Base-by-base conservation (phyloP, 35 echinoderm and acorn worm species). In the Stichopus chloronotus region DNA sequence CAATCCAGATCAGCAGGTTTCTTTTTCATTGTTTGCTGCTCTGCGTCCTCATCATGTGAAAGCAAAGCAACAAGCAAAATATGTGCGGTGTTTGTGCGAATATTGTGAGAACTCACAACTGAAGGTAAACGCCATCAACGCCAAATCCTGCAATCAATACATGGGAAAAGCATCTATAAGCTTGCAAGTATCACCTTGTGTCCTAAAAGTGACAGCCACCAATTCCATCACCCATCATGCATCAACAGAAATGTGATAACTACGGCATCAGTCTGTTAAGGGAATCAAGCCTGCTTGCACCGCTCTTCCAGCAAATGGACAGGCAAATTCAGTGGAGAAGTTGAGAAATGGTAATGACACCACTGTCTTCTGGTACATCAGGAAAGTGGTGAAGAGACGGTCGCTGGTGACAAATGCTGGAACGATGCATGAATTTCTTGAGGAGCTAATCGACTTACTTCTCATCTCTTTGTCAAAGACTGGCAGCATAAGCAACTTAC, bases 401-500 rank as follows among this genome's bases (percentile, higher is more conserved):
- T 89, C 82, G 58, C 55, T 83, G 25, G 23, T 95, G n/a, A 21
- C 52, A 9, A 95, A 88, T 71, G 19, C 54, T 25, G 92, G 92
- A 72, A 92, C 79, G 5, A 43, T 87, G 6, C 3, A 25, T 43
- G 87, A 92, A 12, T 25, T 96, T 65, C 13, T 96, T 16, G 53
- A 65, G 3, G 89, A 97, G 20, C 91, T 97, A n/a, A 21, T 3
- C 93, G 87, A 55, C 93, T 93, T 83, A 68, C 72, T 61, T 76
- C 92, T 17, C 93, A 96, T 58, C 52, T 96, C 4, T 96, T 97
- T 12, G 86, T 90, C 53, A 94, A 97, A 11, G 96, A 97, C 53
- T 97, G 96, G 96, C 96, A 97, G 43, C 57, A 88, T 59, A 6
- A 85, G 17, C 93, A 94, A 85, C 52, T 91, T n/a, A 85, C 69